Percentiles rank a stretch among this genome's conserved stretches.
phyloP scores from a whole-genome alignment of 1,140 invertebrate genomes.

The Eubasilissa regina region DNA sequence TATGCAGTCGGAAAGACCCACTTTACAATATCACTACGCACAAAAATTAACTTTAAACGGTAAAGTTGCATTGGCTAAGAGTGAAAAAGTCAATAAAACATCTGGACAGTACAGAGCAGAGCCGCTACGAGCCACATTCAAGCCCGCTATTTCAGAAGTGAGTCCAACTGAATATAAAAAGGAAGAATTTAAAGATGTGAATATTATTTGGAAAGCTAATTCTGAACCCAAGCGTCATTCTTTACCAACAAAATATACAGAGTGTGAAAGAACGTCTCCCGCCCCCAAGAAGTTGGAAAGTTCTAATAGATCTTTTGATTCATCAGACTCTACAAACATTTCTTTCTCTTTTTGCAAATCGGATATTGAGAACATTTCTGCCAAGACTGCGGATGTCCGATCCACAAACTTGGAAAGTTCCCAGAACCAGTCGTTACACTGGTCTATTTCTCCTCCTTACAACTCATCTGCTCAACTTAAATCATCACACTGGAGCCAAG shows the following conservation, averaged over 20 bases:
- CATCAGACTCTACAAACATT: background rate
- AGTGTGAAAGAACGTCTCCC: conserved; percentile 14
- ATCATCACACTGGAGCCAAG: background rate
- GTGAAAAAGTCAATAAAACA: conserved; percentile 40
- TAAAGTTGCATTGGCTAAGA: conserved; percentile 26
- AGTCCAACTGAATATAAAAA: background rate
- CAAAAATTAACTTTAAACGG: conserved; percentile 37
- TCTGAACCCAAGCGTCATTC: conserved; percentile 14
- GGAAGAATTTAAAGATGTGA: conserved; percentile 9
- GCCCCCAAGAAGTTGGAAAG: background rate
- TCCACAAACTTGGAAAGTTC: conserved; percentile 16
- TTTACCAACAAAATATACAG: conserved; percentile 20
- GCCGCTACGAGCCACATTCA: conserved; percentile 33
- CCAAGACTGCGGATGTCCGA: conserved; percentile 6
- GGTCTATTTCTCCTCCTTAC: background rate
- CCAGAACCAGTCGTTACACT: background rate
- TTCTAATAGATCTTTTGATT: conserved; percentile 25
- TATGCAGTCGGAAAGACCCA: conserved; percentile 20
- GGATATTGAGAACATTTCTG: conserved; percentile 7
- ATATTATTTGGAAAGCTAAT: conserved; percentile 12
- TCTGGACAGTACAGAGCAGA: conserved; percentile 45
- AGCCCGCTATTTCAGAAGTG: background rate
- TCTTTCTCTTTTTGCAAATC: conserved; percentile 22
- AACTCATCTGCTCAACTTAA: background rate
- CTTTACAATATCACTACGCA: conserved; percentile 34